phyloP scores from a whole-genome alignment of 2,888 invertebrate species.

The Caenorhabditis virilis region DNA sequence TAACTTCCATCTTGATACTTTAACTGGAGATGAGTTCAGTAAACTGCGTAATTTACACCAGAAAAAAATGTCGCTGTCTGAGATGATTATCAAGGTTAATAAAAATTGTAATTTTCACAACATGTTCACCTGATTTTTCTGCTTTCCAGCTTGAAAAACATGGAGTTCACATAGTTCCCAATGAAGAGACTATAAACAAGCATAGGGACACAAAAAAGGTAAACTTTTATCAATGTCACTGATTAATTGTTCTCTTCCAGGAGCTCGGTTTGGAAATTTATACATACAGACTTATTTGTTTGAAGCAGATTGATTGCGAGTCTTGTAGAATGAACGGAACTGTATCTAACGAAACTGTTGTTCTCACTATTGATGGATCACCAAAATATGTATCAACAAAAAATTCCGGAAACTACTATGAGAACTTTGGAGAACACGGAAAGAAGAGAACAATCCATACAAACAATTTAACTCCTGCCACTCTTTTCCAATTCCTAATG shows the following conservation, averaged over 20 bases:
- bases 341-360: constrained; percentile 33
- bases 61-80: constrained; percentile 41
- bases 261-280: constrained; percentile 42
- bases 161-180: constrained; percentile 51
- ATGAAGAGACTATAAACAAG: constrained; percentile 35
- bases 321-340: constrained; percentile 46
- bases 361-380: constrained; percentile 30
- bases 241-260: constrained; percentile 10
- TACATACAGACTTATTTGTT: constrained; percentile 40
- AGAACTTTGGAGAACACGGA: constrained; percentile 23
- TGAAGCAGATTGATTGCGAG: constrained; percentile 40
- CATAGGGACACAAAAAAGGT: constrained; percentile 47
- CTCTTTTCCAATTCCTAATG: constrained; percentile 46
- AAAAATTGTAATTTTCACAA: neutral
- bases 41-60: constrained; percentile 45
- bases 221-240: neutral
- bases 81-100: constrained; percentile 25
- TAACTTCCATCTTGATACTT: constrained; percentile 43
- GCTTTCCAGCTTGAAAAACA: constrained; percentile 43
- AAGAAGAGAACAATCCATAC: constrained; percentile 17
- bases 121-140: too few relatives aligned
- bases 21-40: constrained; percentile 53
- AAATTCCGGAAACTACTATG: constrained; percentile 15
- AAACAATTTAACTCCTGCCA: constrained; percentile 15
- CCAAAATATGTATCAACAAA: constrained; percentile 29